These are phyloP conservation scores for Dolichomitus sp. DNA, from an alignment of 2,888 invertebrate species.

Conservation along the genomic window DNA sequence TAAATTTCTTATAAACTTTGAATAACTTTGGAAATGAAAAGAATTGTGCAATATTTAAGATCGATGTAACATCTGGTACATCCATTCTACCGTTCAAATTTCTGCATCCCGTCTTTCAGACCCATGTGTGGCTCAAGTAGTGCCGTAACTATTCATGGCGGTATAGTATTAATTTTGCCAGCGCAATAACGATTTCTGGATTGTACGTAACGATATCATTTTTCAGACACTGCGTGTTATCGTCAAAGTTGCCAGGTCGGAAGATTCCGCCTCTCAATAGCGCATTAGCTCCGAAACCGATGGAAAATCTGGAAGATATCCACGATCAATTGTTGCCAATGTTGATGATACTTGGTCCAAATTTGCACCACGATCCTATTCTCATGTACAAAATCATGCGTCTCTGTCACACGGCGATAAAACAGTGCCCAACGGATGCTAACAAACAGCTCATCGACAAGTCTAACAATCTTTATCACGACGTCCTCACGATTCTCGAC, in stretches of 20 bases:
- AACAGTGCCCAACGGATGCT: conserved; percentile 80
- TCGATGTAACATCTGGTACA: too few relatives aligned
- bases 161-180: neutral
- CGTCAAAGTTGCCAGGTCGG: conserved; percentile 90
- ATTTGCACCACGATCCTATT: conserved; percentile 95
- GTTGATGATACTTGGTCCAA: conserved; percentile 94
- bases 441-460: conserved; percentile 81
- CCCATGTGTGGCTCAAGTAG: neutral
- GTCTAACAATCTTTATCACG: conserved; percentile 90
- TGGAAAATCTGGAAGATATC: conserved; percentile 91
- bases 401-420: conserved; percentile 84
- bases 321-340: conserved; percentile 94
- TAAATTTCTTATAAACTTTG: too few relatives aligned
- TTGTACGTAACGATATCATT: conserved; percentile 65
- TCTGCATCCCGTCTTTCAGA: neutral
- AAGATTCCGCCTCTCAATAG: conserved; percentile 87
- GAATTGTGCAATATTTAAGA: too few relatives aligned
- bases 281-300: conserved; percentile 89
- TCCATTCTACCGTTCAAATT: neutral
- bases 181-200: conserved; percentile 35
- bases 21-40: too few relatives aligned
- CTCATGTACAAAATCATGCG: conserved; percentile 95
- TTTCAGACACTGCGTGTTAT: conserved; percentile 91
- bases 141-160: neutral
- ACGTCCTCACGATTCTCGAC: conserved; percentile 95